Conservation (phyloP, 1,140 invertebrate species). For the Caenorhabditis tropicalis region DNA sequence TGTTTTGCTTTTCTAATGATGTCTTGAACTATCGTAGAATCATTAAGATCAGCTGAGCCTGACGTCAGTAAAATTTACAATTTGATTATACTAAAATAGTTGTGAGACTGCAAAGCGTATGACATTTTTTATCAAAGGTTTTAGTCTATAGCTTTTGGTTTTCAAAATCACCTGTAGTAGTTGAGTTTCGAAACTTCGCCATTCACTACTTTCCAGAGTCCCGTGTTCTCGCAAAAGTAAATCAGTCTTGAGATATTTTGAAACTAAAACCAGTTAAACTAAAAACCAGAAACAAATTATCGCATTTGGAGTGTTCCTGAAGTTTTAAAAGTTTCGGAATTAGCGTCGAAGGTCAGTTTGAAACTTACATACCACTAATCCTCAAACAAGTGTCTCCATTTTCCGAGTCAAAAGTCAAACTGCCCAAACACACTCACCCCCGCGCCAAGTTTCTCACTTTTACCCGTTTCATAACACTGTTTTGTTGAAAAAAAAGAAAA, state of each 20-base stretch:
- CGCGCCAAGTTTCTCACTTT: not conserved
- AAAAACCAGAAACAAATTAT: too few species aligned
- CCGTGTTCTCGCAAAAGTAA: too few species aligned
- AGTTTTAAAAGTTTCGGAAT: not conserved
- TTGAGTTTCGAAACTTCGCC: too few species aligned
- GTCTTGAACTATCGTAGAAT: not conserved
- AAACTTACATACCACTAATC: not conserved
- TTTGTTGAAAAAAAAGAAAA: not conserved
- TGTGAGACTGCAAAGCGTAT: too few species aligned
- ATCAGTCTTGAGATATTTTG: too few species aligned
- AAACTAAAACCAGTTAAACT: too few species aligned
- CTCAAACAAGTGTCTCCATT: not conserved
- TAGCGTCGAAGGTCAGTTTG: not conserved
- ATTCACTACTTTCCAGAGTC: too few species aligned
- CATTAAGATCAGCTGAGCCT: not conserved
- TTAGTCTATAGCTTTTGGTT: too few species aligned
- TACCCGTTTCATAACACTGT: not conserved
- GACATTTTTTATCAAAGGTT: too few species aligned
- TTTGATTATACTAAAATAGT: too few species aligned
- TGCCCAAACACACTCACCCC: not conserved
- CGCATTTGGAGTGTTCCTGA: constrained; percentile 2
- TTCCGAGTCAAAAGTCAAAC: not conserved
- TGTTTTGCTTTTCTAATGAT: not conserved
- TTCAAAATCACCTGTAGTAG: too few species aligned
- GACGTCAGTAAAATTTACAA: not conserved